Evolutionary conservation across 2,113 vertebrate species (phyloP), one percentile per base, ranked within the genome.

Genomic region (Pipra filicauda): DNA sequence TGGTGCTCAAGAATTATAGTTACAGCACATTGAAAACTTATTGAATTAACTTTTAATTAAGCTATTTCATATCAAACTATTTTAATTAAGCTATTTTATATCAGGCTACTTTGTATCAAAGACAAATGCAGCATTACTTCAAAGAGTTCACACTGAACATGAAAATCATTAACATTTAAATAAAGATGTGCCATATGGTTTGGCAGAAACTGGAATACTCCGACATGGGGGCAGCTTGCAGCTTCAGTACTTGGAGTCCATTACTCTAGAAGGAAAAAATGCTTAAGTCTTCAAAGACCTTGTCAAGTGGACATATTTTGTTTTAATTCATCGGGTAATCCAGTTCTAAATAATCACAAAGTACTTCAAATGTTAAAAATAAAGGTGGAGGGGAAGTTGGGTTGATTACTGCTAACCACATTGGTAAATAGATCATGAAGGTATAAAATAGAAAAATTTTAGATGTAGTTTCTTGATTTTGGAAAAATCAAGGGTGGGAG

Each of bases 21-120:
- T 88, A 70, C 4, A 74, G n/a, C 71, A 59, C 16, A 55, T 11
- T 35, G 55, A 82, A 95, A 95, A 90, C n/a, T 88, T 85, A 77
- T 3, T 89, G 64, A 81, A 76, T 93, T 86, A 89, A 91, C 76
- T 91, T 95, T 86, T 96, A 96, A 92, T 94, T 96, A 91, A 92
- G 67, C 46, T 57, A 33, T 58, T 95, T 94, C 37, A 80, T 89
- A 86, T 85, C 75, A 88, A 66, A 74, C n/a, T 85, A 76, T 91
- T 95, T 92, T 93, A 96, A 91, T 95, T 95, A 91, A 84, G 39
- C 37, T 73, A 18, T 39, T 93, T 95, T 66, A 77, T 86, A 84
- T 84, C 80, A 75, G 64, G 51, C 69, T 84, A 62, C 64, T 71
- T 77, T 43, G 71, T 91, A 91, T 95, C 73, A 92, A 92, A 93